A percentile compares a stretch with the other conserved stretches of the same genome.
Conservation (phyloP, 2,888 invertebrate species). For the Xylota segnis region DNA sequence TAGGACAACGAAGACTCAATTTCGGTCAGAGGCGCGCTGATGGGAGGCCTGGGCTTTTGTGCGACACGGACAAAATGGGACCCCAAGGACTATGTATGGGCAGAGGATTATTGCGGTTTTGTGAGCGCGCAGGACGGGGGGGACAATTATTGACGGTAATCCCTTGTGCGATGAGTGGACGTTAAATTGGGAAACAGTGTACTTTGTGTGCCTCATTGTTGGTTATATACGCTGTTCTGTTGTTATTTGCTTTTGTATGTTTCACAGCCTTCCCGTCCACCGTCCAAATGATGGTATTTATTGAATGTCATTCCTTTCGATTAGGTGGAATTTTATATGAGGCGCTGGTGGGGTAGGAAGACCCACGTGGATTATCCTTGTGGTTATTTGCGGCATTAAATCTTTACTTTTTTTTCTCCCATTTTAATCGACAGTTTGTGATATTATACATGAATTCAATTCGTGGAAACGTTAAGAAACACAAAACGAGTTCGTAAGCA, state of each 20-base stretch:
- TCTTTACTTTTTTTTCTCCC: constrained; percentile 43
- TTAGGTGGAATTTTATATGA: constrained; percentile 58
- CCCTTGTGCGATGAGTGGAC: constrained; percentile 76
- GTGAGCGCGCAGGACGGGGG: background rate
- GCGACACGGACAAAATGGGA: constrained; percentile 43
- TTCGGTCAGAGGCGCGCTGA: constrained; percentile 24
- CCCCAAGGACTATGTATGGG: constrained; percentile 69
- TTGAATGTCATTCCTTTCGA: constrained; percentile 75
- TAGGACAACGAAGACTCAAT: constrained; percentile 54
- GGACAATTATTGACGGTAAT: constrained; percentile 75
- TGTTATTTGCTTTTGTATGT: constrained; percentile 31
- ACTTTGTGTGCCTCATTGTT: constrained; percentile 64
- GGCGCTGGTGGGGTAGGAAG: background rate
- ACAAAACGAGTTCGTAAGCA: constrained; percentile 4
- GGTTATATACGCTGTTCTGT: constrained; percentile 33
- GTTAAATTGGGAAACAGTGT: constrained; percentile 76
- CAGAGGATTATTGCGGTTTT: constrained; percentile 70
- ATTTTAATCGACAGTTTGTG: background rate
- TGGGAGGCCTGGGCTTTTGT: background rate
- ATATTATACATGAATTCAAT: background rate
- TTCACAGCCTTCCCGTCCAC: background rate
- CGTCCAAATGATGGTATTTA: constrained; percentile 67
- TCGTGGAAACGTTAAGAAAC: background rate
- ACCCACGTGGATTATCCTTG: constrained; percentile 62
- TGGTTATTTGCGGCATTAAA: constrained; percentile 57